phyloP scores from a whole-genome alignment of 92 coral and sea anemone species.

The Isaurus tuberculatus region DNA sequence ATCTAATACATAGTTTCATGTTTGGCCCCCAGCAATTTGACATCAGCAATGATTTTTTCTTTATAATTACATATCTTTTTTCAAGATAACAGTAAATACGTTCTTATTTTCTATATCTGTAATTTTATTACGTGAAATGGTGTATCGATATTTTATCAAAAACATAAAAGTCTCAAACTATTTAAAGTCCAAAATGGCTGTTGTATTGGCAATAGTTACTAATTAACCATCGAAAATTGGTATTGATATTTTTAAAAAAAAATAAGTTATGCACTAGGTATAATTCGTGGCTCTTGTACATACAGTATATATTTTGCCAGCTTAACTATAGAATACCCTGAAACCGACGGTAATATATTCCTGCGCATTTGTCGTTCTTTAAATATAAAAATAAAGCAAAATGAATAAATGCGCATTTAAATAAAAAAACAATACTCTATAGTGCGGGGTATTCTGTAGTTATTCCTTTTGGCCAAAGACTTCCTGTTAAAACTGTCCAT shows the following conservation, averaged over 20 bases:
- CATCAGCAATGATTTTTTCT: background rate
- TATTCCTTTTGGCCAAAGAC: background rate
- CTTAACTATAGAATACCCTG: background rate
- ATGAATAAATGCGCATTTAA: background rate
- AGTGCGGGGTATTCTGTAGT: background rate
- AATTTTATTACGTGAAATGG: background rate
- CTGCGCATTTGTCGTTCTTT: background rate
- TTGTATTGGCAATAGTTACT: constrained; percentile 3
- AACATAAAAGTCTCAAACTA: constrained; percentile 1
- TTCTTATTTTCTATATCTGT: constrained; percentile 1
- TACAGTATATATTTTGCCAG: constrained; percentile 1
- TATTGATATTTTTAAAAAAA: background rate
- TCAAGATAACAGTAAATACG: constrained; percentile 5
- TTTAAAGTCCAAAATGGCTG: constrained; percentile 2
- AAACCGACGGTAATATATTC: background rate
- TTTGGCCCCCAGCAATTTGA: background rate
- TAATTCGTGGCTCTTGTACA: background rate
- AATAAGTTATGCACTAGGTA: constrained; percentile 2
- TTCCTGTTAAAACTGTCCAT: constrained; percentile 1
- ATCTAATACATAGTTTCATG: too few relatives aligned
- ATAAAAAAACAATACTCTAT: background rate
- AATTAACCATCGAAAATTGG: constrained; percentile 6
- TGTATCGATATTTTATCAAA: background rate
- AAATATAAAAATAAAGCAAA: background rate
- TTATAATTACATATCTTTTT: constrained; percentile 2